Base-by-base conservation (phyloP, 2,888 invertebrate species). In the Vesta saturnalis region DNA sequence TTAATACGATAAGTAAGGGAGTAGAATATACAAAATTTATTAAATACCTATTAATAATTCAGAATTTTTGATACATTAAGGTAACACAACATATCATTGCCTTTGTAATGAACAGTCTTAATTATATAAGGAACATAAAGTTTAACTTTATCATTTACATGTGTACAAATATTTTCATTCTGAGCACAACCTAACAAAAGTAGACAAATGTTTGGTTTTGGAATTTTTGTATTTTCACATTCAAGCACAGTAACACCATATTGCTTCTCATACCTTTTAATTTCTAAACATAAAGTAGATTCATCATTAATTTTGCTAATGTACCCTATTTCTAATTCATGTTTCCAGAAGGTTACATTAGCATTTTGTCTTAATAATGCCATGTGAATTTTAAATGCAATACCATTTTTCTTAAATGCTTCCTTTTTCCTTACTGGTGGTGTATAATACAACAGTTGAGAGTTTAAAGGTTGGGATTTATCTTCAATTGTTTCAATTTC, bases 291-390 rank as follows among this genome's bases (percentile, higher is more conserved):
- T 12, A 14, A 77, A 63, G 85, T 85, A 16, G 85, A 81, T 1
- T 84, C 72, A 74, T 86, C 85, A 72, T 82, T 84, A 8, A 86
- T 84, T 76, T 83, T 83, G 72, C 79, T 82, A n/a, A n/a, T n/a
- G n/a, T n/a, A n/a, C n/a, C n/a, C n/a, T n/a, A n/a, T n/a, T n/a
- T 82, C 87, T 66, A 82, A 79, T 77, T 89, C 88, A 74, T 89
- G 87, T 78, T 86, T 84, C 88, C 88, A 88, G 60, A 88, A 80
- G 23, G 85, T 84, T 60, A 85, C 69, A 69, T 81, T 83, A 0
- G 85, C 83, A 63, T 81, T 85, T 77, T 86, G 86, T 77, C 85
- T 85, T 79, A 85, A 85, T 69, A 88, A 72, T 10, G 86, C 77
- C 43, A 74, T 78, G 73, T 85, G 82, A 16, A 88, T 75, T 39